Evolutionary conservation across 2,113 vertebrate species (phyloP), one percentile per base, ranked within the genome.

Genomic region (Callionymus lyra): DNA sequence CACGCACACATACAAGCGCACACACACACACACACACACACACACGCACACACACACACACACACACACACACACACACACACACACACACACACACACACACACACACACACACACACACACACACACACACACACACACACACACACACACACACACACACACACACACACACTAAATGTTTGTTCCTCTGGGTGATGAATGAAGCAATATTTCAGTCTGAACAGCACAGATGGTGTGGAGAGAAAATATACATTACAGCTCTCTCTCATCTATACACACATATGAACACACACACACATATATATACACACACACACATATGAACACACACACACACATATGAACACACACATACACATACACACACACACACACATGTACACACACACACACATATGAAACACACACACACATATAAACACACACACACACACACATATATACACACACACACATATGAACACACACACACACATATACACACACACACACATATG

Each of bases 181-280:
- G 63, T 56, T 52, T n/a, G 56, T 58, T 74, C 39, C 47, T 53
- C 44, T 42, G 59, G 55, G 57, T 76, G 72, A 76, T 79, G 65
- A 79, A 76, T 79, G 72, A 66, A 74, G 72, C 68, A 70, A 80
- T 80, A 74, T 77, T 77, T 77, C 63, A 74, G 70, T 64, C 31
- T 79, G 57, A 73, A 76, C 49, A 50, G 37, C 63, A 60, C 71
- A 74, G 61, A 70, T 68, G 73, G 60, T 72, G 56, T 51, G 53
- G 67, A 33, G 47, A 46, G 47, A 39, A 59, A 68, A 67, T 50
- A 42, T 57, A 17, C 67, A 57, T 64, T 65, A 60, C 41, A 47
- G 33, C 38, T 34, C 44, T 31, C 47, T 2, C 21, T 41, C 44
- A 19, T 12, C 19, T 34, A 14, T 12, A 38, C 50, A 50, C 38